A percentile compares a stretch with the other conserved stretches of the same genome.
Evolutionary conservation across 2,888 invertebrate species (phyloP).

Genomic region (Dromius quadrimaculatus): DNA sequence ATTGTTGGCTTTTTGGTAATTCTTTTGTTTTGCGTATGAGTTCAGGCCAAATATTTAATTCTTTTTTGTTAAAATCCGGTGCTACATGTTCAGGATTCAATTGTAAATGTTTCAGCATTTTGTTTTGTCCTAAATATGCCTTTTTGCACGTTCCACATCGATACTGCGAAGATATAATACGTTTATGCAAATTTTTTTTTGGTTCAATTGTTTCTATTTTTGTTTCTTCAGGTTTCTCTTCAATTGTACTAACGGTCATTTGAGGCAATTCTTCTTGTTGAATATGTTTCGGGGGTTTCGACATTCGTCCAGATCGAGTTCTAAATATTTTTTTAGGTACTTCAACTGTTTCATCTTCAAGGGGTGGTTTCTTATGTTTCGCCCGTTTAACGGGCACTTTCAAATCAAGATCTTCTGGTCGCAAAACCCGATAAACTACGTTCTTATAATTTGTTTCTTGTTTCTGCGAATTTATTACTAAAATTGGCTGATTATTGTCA

Average conservation of each 20-base stretch:
- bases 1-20: slow-evolving; percentile 59
- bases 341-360: slow-evolving; percentile 49
- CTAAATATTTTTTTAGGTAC: slow-evolving; percentile 55
- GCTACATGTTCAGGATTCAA: slow-evolving; percentile 73
- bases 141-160: slow-evolving; percentile 75
- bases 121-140: slow-evolving; percentile 73
- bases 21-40: slow-evolving; percentile 62
- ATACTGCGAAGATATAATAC: slow-evolving; percentile 69
- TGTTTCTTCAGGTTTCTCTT: slow-evolving; percentile 2
- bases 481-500: slow-evolving; percentile 19
- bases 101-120: slow-evolving; percentile 73
- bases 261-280: slow-evolving; percentile 52
- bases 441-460: slow-evolving; percentile 7
- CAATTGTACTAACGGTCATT: slow-evolving; percentile 55
- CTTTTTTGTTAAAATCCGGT: slow-evolving; percentile 57
- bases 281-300: slow-evolving; percentile 62
- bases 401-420: slow-evolving; percentile 62
- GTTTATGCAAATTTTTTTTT: no score
- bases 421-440: slow-evolving; percentile 61
- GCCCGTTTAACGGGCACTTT: slow-evolving; percentile 11
- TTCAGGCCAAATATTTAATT: slow-evolving; percentile 63
- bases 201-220: slow-evolving; percentile 29
- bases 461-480: not conserved
- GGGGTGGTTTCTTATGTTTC: slow-evolving; percentile 55
- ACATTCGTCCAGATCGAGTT: slow-evolving; percentile 63